Evolutionary conservation across 2,797 vertebrate genomes (phyloP).

Genomic region (Syngnathus acus): DNA sequence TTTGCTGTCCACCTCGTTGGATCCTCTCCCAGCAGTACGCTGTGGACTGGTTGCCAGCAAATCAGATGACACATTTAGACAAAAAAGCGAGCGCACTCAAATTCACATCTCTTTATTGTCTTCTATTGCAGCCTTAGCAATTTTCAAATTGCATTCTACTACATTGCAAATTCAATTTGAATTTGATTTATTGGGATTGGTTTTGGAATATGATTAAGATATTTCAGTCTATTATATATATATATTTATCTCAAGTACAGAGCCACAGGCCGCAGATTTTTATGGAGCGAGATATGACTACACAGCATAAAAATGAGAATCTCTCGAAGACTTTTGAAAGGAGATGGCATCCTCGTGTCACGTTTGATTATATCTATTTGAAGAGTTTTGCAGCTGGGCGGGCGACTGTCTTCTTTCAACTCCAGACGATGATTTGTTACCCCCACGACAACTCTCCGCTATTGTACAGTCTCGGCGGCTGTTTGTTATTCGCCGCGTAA

Average conservation of each 20-base stretch:
- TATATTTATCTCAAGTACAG: too few species aligned
- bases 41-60: not conserved
- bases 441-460: constrained; percentile 11
- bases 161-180: too few species aligned
- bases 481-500: constrained; percentile 38
- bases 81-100: not conserved
- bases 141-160: too few species aligned
- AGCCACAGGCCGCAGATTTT: not conserved
- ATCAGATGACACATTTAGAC: not conserved
- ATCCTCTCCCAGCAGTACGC: not conserved
- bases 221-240: too few species aligned
- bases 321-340: not conserved
- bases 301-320: not conserved
- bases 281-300: not conserved
- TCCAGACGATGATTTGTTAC: constrained; percentile 14
- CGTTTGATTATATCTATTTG: not conserved
- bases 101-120: not conserved
- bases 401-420: constrained; percentile 1
- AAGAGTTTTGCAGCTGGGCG: not conserved
- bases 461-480: constrained; percentile 19
- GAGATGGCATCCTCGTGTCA: not conserved
- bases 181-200: too few species aligned
- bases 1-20: not conserved
- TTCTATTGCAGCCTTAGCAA: not conserved
- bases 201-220: too few species aligned